phyloP scores from a whole-genome alignment of 2,797 vertebrate species.

The Urocyon cinereoargenteus region DNA sequence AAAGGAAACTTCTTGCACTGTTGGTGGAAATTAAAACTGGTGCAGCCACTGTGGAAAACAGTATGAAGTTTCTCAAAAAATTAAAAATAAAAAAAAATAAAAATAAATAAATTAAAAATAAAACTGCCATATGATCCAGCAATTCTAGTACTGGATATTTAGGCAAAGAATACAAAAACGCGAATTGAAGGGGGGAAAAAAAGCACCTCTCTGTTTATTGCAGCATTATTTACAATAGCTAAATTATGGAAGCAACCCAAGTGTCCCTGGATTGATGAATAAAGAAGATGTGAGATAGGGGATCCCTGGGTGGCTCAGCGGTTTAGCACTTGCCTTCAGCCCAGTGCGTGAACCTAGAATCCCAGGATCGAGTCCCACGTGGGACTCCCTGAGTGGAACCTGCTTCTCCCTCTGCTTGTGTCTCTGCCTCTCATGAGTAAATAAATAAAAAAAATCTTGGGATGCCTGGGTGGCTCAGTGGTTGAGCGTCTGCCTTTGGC shows the following conservation, averaged over 20 bases:
- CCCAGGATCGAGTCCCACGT: too few species aligned
- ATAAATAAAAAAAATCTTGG: too few species aligned
- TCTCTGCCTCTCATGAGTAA: too few species aligned
- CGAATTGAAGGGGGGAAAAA: background rate
- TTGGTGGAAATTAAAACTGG: background rate
- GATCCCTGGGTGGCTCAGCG: too few species aligned
- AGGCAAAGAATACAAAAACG: background rate
- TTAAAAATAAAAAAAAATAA: background rate
- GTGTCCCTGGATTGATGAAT: background rate
- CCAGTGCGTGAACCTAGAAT: too few species aligned
- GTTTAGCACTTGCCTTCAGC: too few species aligned
- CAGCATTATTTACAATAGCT: background rate
- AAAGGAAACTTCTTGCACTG: background rate
- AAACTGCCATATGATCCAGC: background rate
- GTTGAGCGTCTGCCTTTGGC: too few species aligned
- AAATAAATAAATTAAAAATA: background rate
- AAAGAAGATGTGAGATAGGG: background rate
- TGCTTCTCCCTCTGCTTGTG: too few species aligned
- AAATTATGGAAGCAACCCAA: background rate
- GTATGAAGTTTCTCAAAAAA: background rate
- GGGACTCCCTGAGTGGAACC: too few species aligned
- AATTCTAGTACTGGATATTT: background rate
- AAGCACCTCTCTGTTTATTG: background rate
- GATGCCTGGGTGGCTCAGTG: too few species aligned
- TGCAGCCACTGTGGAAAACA: background rate